Base-by-base conservation (phyloP, 2,888 invertebrate genomes). In the Patella pellucida region DNA sequence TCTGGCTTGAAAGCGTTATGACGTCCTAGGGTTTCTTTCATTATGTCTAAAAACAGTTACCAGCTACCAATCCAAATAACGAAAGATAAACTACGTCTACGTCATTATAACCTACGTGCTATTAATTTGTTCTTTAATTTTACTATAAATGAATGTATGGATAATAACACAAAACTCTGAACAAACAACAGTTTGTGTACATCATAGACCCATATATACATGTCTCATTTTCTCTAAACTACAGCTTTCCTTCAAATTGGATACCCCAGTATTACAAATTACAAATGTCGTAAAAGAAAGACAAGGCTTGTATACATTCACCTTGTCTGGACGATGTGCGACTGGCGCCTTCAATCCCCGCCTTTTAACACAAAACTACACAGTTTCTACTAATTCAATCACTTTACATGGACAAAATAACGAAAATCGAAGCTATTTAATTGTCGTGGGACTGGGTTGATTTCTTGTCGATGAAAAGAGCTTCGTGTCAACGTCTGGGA, bases 251-350 rank as follows among this genome's bases (percentile, higher is more conserved):
- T 41, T 41, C 41, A 62, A 62, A 62, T 62, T 23, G 62, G 62
- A 62, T 62, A 62, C 23, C 62, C 62, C 62, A 62, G 19, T 3
- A 62, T 62, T 62, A 62, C 62, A 62, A 62, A 62, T 62, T 62
- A 62, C 62, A 62, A 62, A 62, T 62, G 62, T 62, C 62, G 62
- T 23, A 19, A 62, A 62, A 23, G 19, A 62, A 62, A 62, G 23
- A 62, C 62, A 19, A 62, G 62, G 62, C 19, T 23, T 62, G 23
- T 62, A 62, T 19, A 62, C 62, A 23, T 19, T 62, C 62, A 23
- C 23, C 3, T 23, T 23, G 62, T 62, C 62, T 62, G 19, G 62
- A 23, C 23, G 62, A 62, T 19, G 19, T 62, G 23, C 62, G 62
- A 23, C 62, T 62, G 62, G 62, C 62, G 62, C 62, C 62, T 62